phyloP scores from a whole-genome alignment of 2,797 vertebrate genomes.

The Coregonus ussuriensis region DNA sequence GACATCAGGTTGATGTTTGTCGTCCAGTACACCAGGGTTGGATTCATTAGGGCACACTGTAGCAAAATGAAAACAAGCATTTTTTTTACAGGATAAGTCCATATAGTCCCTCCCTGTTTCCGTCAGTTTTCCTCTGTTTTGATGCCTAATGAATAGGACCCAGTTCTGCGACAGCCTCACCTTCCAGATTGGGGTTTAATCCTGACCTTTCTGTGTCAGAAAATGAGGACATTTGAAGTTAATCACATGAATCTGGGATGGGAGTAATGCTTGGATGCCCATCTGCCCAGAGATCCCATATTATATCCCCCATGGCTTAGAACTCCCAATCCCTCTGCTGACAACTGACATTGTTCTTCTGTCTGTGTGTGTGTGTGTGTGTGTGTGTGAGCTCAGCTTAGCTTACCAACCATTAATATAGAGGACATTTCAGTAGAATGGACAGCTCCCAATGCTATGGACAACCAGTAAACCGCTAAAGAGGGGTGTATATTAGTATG shows the following conservation, averaged over 20 bases:
- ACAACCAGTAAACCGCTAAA: too few species aligned
- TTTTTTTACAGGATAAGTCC: not conserved
- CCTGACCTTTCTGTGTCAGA: not conserved
- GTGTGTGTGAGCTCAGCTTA: not conserved
- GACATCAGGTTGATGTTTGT: too few species aligned
- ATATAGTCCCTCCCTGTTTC: not conserved
- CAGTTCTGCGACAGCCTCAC: not conserved
- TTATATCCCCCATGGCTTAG: slow-evolving; percentile 39
- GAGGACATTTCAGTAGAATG: too few species aligned
- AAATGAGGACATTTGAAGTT: not conserved
- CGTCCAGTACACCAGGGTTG: not conserved
- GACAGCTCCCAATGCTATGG: not conserved
- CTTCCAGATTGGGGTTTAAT: slow-evolving; percentile 32
- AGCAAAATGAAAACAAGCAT: not conserved
- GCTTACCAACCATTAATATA: not conserved
- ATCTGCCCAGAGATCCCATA: slow-evolving; percentile 66
- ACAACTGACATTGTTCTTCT: slow-evolving; percentile 58
- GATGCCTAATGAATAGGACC: not conserved
- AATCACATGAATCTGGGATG: not conserved
- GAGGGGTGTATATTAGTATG: too few species aligned
- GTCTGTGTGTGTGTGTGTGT: not conserved
- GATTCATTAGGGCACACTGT: not conserved
- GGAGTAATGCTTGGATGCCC: slow-evolving; percentile 26
- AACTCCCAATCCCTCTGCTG: slow-evolving; percentile 55
- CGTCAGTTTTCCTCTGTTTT: not conserved